Base-by-base conservation (phyloP, 2,797 vertebrate species). In the Catostomus latipinnis region DNA sequence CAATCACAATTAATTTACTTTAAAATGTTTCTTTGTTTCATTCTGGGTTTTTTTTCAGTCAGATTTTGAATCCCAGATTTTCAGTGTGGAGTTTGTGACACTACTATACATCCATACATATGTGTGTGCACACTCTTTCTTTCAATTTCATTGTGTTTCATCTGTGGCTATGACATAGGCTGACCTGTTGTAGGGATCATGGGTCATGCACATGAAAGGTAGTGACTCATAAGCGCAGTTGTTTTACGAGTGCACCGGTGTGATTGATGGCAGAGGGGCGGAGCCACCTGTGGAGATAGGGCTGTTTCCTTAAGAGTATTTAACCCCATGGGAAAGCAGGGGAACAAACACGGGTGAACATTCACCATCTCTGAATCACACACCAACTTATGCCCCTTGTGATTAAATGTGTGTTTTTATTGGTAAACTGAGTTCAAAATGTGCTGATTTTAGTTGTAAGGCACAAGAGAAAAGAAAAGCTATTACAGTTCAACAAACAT, bases 141-240 rank as follows among this genome's bases (percentile, higher is more conserved):
- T 52, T 66, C 75, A 61, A 79, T 5, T 22, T 50, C 57, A 80
- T 74, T 73, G 76, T 71, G 84, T 53, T 52, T 69, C 56, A 69
- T 77, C 58, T 74, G 58, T 74, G 52, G 87, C 75, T 73, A 81
- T 80, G 87, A 86, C 86, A 86, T 63, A 52, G 65, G 60, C 87
- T 86, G 86, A 88, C 84, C 77, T 83, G 68, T 90, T 90, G 88
- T 86, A 84, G 80, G 86, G 91, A 90, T 79, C 87, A 81, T 76
- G 81, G 71, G 88, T 86, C 86, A 86, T 86, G 89, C 88, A 93
- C 90, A 92, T 93, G 91, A 94, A 94, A 94, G 92, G 82, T 76
- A 83, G 85, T 86, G 77, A 78, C 85, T 87, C 90, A 86, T 78
- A 71, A 88, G 85, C 88, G 74, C 81, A 82, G 89, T 89, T 90